A percentile compares a stretch with the other conserved stretches of the same genome.
Evolutionary conservation across 2,888 invertebrate species (phyloP).

Genomic region (Drosophila mercatorum): DNA sequence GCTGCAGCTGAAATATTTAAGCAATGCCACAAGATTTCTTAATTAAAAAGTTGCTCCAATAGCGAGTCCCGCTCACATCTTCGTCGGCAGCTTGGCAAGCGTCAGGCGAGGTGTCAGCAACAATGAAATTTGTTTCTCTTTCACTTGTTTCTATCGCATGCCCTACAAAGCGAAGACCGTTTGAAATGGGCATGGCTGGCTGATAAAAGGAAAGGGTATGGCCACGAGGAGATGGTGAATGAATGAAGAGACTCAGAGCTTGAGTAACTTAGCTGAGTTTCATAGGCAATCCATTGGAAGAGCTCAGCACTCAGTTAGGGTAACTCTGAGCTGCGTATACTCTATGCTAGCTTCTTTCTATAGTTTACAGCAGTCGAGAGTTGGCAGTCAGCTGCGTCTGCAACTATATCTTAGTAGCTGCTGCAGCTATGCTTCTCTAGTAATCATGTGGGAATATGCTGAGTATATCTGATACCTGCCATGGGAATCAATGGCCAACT

Average conservation of each 20-base stretch:
- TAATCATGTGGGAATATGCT: too few relatives aligned
- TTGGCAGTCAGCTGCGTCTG: too few relatives aligned
- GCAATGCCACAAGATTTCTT: slow-evolving; percentile 75
- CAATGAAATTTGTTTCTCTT: slow-evolving; percentile 75
- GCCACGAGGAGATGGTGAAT: too few relatives aligned
- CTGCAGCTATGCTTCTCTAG: too few relatives aligned
- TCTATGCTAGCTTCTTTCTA: neutral
- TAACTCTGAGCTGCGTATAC: neutral
- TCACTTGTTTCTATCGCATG: slow-evolving; percentile 23
- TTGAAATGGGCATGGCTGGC: neutral
- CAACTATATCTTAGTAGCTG: too few relatives aligned
- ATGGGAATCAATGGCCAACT: neutral
- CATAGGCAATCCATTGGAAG: neutral
- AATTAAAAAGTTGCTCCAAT: slow-evolving; percentile 71
- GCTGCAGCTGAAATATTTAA: slow-evolving; percentile 72
- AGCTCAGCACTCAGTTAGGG: too few relatives aligned
- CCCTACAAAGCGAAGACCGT: neutral
- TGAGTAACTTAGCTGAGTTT: neutral
- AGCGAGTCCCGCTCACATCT: slow-evolving; percentile 15
- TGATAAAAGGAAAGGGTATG: too few relatives aligned
- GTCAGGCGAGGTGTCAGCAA: slow-evolving; percentile 71
- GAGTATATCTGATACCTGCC: neutral
- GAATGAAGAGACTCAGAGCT: too few relatives aligned
- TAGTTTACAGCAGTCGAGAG: neutral
- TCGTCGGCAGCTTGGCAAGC: slow-evolving; percentile 25